Base-by-base conservation (phyloP, 2,113 vertebrate species). In the Equus quagga region DNA sequence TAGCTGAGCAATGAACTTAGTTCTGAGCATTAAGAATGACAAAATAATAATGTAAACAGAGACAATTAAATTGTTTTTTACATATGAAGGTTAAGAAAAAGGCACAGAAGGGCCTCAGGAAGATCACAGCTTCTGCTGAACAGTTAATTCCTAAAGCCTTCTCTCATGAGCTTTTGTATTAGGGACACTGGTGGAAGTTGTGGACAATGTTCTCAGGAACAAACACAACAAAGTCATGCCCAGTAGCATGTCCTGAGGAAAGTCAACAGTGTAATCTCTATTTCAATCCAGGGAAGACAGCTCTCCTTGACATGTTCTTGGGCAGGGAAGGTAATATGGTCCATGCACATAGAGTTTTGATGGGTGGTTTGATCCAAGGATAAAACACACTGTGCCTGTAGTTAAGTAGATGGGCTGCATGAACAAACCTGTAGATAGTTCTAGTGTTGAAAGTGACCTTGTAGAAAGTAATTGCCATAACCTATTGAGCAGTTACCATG, bases 11-110 rank as follows among this genome's bases (percentile, higher is more conserved):
- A 72, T 14, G 49, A 80, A 75, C 23, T 81, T 88, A 58, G 58
- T 88, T 93, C n/a, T 91, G 64, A 94, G 58, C 65, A 85, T 94
- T 41, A 83, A n/a, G 19, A 83, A 75, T 51, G 89, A 96, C 44
- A 90, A 89, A 83, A 19, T 73, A 76, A 92, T 65, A 93, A 46
- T 64, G 17, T 83, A 96, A 84, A 89, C 33, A 49, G 31, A 65
- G 62, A 78, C 5, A 49, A 81, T 12, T 36, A 65, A 23, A 90
- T 56, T 26, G 24, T 62, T 33, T 73, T 62, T 79, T 93, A 67
- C 23, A 69, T 46, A 19, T 49, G 44, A 56, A 75, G 44, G 65
- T 94, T 51, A 85, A 75, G 51, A 62, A 92, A 88, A 88, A 84
- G 70, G 51, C 51, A 54, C 26, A 65, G 44, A 36, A 33, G 9